Evolutionary conservation across 2,888 invertebrate species (phyloP), one percentile per base, ranked within the genome.

Genomic region (Molorchus minor): DNA sequence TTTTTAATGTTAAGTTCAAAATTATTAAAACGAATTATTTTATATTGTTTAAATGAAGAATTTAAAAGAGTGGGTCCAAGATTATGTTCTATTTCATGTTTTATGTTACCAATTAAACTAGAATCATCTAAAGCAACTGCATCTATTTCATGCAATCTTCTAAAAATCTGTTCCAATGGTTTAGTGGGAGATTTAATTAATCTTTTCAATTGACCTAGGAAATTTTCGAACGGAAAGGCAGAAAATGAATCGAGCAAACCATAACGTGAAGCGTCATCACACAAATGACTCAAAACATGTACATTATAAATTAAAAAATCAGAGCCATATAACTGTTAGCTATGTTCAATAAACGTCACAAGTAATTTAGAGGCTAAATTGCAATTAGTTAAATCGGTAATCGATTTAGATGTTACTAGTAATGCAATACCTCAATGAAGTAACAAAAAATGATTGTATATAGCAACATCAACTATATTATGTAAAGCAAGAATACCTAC

Each of bases 361-460:
- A 56, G 13, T 20, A 56, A 29, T 17, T 38, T 20, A 12, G 17
- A n/a, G n/a, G 52, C 61, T n/a, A n/a, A 52, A 41, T 49, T 19
- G 35, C 38, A 15, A 35, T 15, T 38, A 43, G 43, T 20, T 33
- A 13, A 49, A 8, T 17, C 21, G 25, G 33, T 30, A 56, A n/a
- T 38, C 38, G 36, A 20, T 45, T 44, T 15, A 19, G n/a, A 36
- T n/a, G 36, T 43, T 10, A 21, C 45, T 13, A 52, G 33, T 19
- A 56, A 35, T 15, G 46, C 20, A 29, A 56, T 56, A 2, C 46
- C 45, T 38, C 29, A 33, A 53, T 57, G 57, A 10, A 61, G 33
- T 33, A 56, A 52, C 19, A 56, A 40, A 52, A 61, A 61, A 56
- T 61, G 56, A 29, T 60, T 30, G 45, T 36, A 56, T 8, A 60